Conservation (phyloP, 30 jellyfish, hydroid and myxozoan species). For the Catostylus mosaicus region DNA sequence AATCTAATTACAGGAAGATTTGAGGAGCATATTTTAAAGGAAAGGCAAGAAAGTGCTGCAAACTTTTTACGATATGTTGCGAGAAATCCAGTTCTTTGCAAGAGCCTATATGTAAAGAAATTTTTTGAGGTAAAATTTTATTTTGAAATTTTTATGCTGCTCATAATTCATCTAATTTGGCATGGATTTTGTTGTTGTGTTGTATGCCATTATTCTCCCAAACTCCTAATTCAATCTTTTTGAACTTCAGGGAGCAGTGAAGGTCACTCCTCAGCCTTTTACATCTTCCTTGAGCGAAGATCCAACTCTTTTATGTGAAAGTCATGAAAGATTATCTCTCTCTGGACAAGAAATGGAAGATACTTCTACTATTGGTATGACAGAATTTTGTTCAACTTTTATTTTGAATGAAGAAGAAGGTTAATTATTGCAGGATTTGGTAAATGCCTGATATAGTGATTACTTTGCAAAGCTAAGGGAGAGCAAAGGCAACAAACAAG, state of each 20-base stretch:
- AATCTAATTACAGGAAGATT: conserved; percentile 74
- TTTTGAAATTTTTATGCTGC: background rate
- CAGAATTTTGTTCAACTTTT: no score
- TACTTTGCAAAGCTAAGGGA: no score
- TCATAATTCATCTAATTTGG: background rate
- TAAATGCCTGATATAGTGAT: no score
- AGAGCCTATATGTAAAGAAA: conserved; percentile 52
- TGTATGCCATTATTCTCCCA: no score
- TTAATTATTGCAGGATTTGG: no score
- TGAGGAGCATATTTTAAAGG: conserved; percentile 90
- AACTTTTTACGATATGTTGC: conserved; percentile 65
- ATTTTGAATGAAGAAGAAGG: no score
- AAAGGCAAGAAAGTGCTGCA: conserved; percentile 78
- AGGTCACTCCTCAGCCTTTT: background rate
- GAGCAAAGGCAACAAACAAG: no score
- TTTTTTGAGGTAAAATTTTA: conserved; percentile 93
- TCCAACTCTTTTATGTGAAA: conserved; percentile 25
- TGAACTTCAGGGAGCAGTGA: conserved; percentile 43
- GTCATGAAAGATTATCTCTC: conserved; percentile 20
- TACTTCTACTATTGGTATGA: conserved; percentile 9
- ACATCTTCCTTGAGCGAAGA: background rate
- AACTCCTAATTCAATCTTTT: no score
- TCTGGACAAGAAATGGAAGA: conserved; percentile 17
- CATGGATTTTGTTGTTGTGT: no score
- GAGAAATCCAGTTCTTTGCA: conserved; percentile 37